A percentile compares a stretch with the other conserved stretches of the same genome.
Evolutionary conservation across 2,113 vertebrate species (phyloP).

Genomic region (Excalfactoria chinensis): DNA sequence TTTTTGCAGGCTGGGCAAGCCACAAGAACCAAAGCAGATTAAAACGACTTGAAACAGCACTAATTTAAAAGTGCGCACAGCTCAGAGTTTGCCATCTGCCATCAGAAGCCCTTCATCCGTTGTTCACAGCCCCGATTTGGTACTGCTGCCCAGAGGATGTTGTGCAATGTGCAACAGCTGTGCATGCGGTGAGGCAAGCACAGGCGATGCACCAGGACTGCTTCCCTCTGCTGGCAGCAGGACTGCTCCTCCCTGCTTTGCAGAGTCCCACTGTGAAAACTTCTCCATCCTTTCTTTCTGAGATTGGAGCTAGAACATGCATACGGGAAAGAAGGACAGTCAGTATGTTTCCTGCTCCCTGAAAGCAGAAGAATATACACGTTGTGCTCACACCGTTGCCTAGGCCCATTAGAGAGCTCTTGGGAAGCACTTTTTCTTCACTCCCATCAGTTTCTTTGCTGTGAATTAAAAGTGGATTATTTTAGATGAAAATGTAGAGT

Average conservation of each 20-base stretch:
- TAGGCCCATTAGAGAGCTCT: neutral
- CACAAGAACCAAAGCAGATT: neutral
- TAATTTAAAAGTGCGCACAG: neutral
- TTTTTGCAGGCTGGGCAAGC: neutral
- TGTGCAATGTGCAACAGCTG: neutral
- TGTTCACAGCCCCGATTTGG: neutral
- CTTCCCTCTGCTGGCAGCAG: accelerated
- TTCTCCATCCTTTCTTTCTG: neutral
- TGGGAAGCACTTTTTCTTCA: neutral
- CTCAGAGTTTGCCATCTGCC: neutral
- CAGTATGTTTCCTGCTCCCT: neutral
- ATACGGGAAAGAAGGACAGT: neutral
- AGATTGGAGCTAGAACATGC: neutral
- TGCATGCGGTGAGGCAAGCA: neutral
- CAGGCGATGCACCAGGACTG: neutral
- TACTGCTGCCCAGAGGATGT: neutral
- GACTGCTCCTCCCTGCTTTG: neutral
- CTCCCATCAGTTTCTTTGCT: neutral
- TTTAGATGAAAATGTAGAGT: neutral
- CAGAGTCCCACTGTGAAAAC: neutral
- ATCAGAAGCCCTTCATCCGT: neutral
- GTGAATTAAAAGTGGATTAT: neutral
- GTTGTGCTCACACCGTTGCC: neutral
- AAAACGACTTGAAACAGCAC: neutral
- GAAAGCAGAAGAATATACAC: neutral